phyloP scores from a whole-genome alignment of 2,797 vertebrate genomes.

The Chaenodraco wilsoni region DNA sequence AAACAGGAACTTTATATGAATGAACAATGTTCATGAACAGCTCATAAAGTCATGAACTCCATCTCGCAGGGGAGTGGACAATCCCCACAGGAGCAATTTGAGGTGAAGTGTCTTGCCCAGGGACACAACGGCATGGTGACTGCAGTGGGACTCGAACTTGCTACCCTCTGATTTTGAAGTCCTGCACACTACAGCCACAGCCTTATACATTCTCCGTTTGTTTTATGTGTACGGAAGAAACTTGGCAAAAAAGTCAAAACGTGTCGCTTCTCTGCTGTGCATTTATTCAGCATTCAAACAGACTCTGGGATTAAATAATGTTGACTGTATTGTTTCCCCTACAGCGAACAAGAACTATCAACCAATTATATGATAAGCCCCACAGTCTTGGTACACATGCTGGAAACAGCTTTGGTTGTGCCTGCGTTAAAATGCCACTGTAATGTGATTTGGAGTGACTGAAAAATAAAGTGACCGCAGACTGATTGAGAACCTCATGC shows the following conservation, averaged over 20 bases:
- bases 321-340: slow-evolving; percentile 12
- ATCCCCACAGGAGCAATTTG: no score
- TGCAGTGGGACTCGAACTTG: no score
- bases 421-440: slow-evolving; percentile 18
- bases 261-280: slow-evolving; percentile 6
- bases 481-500: neutral
- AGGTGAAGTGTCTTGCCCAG: no score
- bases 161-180: no score
- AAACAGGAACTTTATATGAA: no score
- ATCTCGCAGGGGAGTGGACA: no score
- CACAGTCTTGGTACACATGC: slow-evolving; percentile 8
- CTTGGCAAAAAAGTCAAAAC: neutral
- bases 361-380: slow-evolving; percentile 33
- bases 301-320: slow-evolving; percentile 1
- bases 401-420: slow-evolving; percentile 17
- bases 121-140: no score
- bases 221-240: neutral
- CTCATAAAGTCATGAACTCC: no score
- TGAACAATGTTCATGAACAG: no score
- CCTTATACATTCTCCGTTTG: neutral
- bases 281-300: slow-evolving; percentile 33
- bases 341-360: slow-evolving; percentile 33
- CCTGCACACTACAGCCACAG: no score
- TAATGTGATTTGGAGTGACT: slow-evolving; percentile 5
- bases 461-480: slow-evolving; percentile 19